Base-by-base conservation (phyloP, 1,140 invertebrate genomes). In the Drosophila novamexicana region DNA sequence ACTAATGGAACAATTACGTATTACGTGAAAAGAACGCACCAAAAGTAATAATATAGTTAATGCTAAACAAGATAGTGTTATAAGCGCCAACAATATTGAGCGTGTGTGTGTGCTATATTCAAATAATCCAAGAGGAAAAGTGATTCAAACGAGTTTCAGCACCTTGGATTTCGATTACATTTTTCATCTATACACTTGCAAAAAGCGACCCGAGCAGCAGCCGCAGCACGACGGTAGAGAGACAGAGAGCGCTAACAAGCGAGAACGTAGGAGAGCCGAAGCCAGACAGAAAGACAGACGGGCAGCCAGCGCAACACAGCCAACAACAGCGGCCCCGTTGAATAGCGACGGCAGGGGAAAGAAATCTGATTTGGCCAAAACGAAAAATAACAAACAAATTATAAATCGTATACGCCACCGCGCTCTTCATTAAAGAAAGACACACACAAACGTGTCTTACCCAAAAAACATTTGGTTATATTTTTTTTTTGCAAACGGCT, bases 1-100 rank as follows among this genome's bases (percentile, higher is more conserved):
- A 80, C 76, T 88, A 83, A 77, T 50, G 79, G 83, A 71, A 88
- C 84, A 89, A 89, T 86, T 86, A 86, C 82, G 82, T 86, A 88
- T 88, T 88, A 88, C 77, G 83, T 88, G 83, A 89, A 88, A 88
- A 86, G 72, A 86, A 88, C 80, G 79, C 83, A 76, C 61, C 67
- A 52, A 69, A 77, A 79, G 68, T 89, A 71, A 77, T 75, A 50
- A 79, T 74, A 83, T 71, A 68, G 53, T 64, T 53, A 64, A 56
- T 56, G 47, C 32, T 56, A 62, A 70, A 47, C 66, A 59, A 54
- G 47, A 64, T 53, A 77, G 64, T 65, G 69, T 56, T 74, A 70
- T 50, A 62, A 66, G 37, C 70, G 61, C 45, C 65, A 67, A 67
- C 18, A 53, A 53, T 40, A 50, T 79, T 16, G n/a, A 44, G 67